Conservation (phyloP, 1,140 invertebrate genomes). For the Trachymyrmex cornetzi region DNA sequence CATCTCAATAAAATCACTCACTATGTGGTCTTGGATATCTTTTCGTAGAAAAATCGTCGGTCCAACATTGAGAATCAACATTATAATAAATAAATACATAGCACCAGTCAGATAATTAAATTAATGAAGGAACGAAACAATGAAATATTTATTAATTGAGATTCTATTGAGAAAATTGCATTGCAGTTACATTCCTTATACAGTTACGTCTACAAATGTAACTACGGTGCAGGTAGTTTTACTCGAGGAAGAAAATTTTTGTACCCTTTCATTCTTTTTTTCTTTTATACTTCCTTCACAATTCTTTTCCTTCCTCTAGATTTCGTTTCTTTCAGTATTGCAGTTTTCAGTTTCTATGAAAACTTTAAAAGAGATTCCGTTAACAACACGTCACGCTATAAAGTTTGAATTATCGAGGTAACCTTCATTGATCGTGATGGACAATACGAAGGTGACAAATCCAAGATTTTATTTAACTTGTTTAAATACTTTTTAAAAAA, state of each 20-base stretch:
- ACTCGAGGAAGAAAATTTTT: background rate
- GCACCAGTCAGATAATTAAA: too few species aligned
- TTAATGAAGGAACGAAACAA: too few species aligned
- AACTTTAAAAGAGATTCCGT: background rate
- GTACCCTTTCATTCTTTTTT: background rate
- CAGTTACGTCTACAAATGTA: background rate
- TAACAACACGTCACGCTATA: background rate
- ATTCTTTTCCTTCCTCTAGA: background rate
- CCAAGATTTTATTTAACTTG: background rate
- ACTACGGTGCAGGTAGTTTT: background rate
- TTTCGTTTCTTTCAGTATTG: background rate
- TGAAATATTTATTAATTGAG: too few species aligned
- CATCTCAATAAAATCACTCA: too few species aligned
- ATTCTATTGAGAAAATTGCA: background rate
- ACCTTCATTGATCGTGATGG: background rate
- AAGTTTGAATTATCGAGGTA: background rate
- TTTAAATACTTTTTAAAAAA: constrained; percentile 21
- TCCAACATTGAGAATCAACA: too few species aligned
- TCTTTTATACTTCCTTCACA: background rate
- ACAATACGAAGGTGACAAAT: background rate
- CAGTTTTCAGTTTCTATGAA: background rate
- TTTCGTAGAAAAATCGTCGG: too few species aligned
- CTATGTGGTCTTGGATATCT: too few species aligned
- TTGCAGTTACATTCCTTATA: background rate
- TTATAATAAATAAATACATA: too few species aligned